A percentile compares a stretch with the other conserved stretches of the same genome.
phyloP scores from a whole-genome alignment of 2,113 vertebrate genomes.

The Sakesphorus luctuosus region DNA sequence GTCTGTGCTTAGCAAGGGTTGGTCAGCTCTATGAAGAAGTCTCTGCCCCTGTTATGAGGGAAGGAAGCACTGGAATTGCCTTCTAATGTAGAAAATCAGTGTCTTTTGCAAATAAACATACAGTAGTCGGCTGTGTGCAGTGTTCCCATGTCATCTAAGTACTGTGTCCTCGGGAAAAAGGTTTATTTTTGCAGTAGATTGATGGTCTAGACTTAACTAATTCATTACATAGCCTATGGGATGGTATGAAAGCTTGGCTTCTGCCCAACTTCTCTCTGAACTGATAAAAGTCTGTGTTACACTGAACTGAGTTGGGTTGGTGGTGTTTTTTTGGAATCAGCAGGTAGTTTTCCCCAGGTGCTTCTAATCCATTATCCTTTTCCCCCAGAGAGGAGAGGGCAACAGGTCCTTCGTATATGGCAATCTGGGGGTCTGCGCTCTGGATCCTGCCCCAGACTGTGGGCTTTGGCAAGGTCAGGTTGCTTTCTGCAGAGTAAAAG shows the following conservation, averaged over 20 bases:
- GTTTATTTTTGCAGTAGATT: not conserved
- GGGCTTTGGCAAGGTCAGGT: not conserved
- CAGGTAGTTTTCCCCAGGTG: not conserved
- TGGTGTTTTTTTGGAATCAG: not conserved
- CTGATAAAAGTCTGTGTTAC: not conserved
- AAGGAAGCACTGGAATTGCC: not conserved
- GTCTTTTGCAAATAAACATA: conserved; percentile 48
- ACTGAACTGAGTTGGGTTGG: not conserved
- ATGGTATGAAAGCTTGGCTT: not conserved
- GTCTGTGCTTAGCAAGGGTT: not conserved
- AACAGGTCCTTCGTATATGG: not conserved
- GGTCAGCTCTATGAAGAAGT: not conserved
- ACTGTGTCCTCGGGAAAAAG: not conserved
- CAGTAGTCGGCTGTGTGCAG: not conserved
- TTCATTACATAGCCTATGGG: not conserved
- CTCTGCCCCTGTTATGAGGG: not conserved
- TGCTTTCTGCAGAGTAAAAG: not conserved
- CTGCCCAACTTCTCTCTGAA: not conserved
- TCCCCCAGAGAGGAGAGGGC: not conserved
- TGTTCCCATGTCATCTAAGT: not conserved
- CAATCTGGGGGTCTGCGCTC: not conserved
- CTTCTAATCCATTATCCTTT: not conserved
- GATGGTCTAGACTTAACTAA: not conserved
- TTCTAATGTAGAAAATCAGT: not conserved
- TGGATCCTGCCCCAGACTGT: not conserved